phyloP scores from a whole-genome alignment of 2,888 invertebrate species.

The Candidula unifasciata region DNA sequence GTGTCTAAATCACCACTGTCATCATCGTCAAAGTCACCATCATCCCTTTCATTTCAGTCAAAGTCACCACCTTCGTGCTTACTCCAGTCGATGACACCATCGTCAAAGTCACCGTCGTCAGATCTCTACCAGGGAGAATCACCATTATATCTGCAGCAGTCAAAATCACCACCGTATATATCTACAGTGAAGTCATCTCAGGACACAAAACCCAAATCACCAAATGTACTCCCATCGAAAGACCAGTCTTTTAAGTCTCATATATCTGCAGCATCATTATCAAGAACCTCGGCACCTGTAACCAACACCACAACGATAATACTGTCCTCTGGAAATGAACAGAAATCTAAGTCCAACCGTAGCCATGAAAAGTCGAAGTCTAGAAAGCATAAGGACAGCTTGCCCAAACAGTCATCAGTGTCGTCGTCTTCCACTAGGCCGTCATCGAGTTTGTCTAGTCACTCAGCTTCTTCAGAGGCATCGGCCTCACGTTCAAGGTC shows the following conservation, averaged over 20 bases:
- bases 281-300: background rate
- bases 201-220: background rate
- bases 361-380: background rate
- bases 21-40: background rate
- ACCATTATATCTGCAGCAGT: background rate
- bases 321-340: conserved; percentile 12
- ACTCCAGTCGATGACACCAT: background rate
- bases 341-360: background rate
- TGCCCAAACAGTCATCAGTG: background rate
- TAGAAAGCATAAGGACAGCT: background rate
- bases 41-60: background rate
- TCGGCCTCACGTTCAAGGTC: conserved; percentile 1
- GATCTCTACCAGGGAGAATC: background rate
- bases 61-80: background rate
- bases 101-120: background rate
- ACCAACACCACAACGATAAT: conserved; percentile 14
- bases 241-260: too few relatives aligned
- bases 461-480: background rate
- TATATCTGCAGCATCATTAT: background rate
- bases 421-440: background rate
- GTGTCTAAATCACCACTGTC: background rate
- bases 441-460: background rate
- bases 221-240: background rate
- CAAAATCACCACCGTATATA: too few relatives aligned
- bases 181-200: too few relatives aligned